Conservation (phyloP, 2,113 vertebrate genomes). For the Tringa solitaria region DNA sequence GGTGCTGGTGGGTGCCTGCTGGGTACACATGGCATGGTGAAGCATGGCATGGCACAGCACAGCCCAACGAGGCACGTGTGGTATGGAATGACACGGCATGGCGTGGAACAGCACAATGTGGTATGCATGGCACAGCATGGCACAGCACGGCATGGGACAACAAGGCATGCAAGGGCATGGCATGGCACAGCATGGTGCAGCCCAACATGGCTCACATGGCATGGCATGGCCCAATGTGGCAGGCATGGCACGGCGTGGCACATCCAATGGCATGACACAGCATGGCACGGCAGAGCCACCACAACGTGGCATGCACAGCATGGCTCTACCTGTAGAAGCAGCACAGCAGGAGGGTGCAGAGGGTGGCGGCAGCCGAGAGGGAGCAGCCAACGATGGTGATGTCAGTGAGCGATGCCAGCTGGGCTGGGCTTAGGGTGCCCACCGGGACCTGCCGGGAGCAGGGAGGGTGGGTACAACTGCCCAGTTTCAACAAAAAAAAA, state of each 20-base stretch:
- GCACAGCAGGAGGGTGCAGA: not conserved
- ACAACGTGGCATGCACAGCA: not conserved
- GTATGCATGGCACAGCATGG: not conserved
- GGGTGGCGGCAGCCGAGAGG: not conserved
- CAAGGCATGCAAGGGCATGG: not conserved
- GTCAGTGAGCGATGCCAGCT: not conserved
- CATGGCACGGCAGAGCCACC: not conserved
- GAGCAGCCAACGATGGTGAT: not conserved
- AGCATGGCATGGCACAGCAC: not conserved
- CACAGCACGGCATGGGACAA: not conserved
- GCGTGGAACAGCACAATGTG: too few species aligned
- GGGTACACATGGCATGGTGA: fast-evolving
- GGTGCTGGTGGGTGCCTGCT: not conserved
- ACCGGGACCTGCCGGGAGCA: not conserved
- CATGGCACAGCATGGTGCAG: too few species aligned
- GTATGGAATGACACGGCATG: not conserved
- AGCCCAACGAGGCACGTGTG: not conserved
- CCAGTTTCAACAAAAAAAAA: not conserved
- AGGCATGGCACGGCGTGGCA: not conserved
- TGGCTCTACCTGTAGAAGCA: not conserved
- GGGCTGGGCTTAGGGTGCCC: fast-evolving
- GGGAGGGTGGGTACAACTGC: slow-evolving; percentile 78
- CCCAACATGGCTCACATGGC: not conserved
- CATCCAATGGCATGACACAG: too few species aligned
- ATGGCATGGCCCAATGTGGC: not conserved